These are phyloP conservation scores for Seira ritae DNA, from an alignment of 2,888 invertebrate genomes.

Conservation along the genomic window DNA sequence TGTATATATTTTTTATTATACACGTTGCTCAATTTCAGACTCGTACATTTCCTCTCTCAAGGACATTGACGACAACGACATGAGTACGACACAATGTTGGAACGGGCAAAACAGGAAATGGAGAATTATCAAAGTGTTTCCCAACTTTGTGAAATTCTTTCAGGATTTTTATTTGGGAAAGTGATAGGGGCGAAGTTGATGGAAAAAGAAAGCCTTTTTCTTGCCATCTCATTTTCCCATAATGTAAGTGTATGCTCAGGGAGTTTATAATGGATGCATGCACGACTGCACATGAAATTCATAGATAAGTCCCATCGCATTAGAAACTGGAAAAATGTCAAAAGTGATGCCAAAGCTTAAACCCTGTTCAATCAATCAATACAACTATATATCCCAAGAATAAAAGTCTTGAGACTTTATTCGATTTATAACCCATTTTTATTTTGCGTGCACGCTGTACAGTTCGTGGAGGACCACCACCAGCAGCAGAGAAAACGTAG, in stretches of 20 bases:
- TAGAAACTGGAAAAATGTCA: slow-evolving; percentile 4
- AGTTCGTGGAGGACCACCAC: too few relatives aligned
- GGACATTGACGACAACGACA: background rate
- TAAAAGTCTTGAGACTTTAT: background rate
- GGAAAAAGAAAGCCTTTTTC: background rate
- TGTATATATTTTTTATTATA: too few relatives aligned
- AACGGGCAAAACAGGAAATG: background rate
- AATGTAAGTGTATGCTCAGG: background rate
- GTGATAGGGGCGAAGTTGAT: background rate
- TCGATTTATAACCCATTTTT: background rate
- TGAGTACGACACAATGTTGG: background rate
- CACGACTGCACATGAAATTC: slow-evolving; percentile 11
- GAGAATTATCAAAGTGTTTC: slow-evolving; percentile 13
- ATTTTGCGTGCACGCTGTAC: background rate
- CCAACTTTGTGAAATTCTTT: slow-evolving; percentile 4
- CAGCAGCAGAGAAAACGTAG: too few relatives aligned
- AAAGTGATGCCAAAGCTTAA: slow-evolving; percentile 10
- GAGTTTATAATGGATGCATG: background rate
- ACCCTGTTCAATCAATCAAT: slow-evolving; percentile 1
- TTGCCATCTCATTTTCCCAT: background rate
- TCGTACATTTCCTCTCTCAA: background rate
- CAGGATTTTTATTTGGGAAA: background rate
- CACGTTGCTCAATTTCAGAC: background rate
- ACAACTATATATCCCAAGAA: background rate
- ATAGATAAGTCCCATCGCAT: background rate